Conservation (phyloP, 2,113 vertebrate species). For the Grallaria varia region DNA sequence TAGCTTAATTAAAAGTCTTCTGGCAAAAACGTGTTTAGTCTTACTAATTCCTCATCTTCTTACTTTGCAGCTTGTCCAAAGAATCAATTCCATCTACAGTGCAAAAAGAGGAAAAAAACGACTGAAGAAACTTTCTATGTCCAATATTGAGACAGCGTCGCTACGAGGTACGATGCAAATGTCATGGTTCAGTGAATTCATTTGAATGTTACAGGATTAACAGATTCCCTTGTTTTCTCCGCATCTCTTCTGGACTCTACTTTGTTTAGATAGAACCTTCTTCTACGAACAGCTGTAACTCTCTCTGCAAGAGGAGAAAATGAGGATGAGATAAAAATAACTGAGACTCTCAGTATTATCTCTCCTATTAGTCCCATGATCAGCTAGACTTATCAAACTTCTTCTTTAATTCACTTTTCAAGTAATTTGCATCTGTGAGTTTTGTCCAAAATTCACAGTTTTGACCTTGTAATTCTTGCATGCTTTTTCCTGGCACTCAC, state of each 20-base stretch:
- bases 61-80: constrained; percentile 89
- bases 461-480: neutral
- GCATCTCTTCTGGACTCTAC: neutral
- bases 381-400: neutral
- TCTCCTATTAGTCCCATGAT: neutral
- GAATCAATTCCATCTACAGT: constrained; percentile 98
- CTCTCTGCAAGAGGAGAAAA: neutral
- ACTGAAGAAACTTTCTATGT: constrained; percentile 93
- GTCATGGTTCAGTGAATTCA: neutral
- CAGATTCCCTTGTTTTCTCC: neutral
- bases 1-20: neutral
- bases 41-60: neutral
- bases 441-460: neutral
- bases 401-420: neutral
- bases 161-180: constrained; percentile 81
- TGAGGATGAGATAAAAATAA: neutral
- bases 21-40: neutral
- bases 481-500: neutral
- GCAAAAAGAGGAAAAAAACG: constrained; percentile 98
- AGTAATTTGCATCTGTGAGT: neutral
- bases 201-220: neutral
- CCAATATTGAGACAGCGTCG: constrained; percentile 90
- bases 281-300: neutral
- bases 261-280: neutral
- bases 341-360: neutral